Conservation (phyloP, 2,113 vertebrate genomes). For the human region DNA sequence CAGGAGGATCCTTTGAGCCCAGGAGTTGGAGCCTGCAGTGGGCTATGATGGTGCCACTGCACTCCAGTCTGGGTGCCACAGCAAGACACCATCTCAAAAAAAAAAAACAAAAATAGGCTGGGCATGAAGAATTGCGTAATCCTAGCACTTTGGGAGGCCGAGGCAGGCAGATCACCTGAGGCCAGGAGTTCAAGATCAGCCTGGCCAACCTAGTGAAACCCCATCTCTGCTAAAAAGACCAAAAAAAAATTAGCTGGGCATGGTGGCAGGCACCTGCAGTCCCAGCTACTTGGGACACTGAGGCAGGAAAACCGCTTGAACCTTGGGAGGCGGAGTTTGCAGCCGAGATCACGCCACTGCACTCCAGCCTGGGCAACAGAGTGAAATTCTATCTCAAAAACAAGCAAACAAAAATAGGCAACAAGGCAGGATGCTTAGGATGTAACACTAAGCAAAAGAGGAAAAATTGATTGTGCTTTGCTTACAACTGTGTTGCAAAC, state of each 20-base stretch:
- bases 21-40: not conserved
- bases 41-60: not conserved
- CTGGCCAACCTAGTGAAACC: not conserved
- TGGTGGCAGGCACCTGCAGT: not conserved
- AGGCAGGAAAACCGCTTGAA: not conserved
- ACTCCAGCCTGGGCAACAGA: not conserved
- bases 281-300: not conserved
- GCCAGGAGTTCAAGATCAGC: not conserved
- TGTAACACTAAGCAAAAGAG: not conserved
- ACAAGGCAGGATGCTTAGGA: rapidly evolving
- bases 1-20: too few relatives aligned
- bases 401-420: not conserved
- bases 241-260: not conserved
- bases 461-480: not conserved
- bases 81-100: not conserved
- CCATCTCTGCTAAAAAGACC: not conserved
- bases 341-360: too few relatives aligned
- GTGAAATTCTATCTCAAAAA: not conserved
- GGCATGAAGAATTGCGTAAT: not conserved
- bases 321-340: not conserved
- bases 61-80: too few relatives aligned
- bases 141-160: not conserved
- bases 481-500: not conserved
- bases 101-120: not conserved
- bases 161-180: not conserved